Evolutionary conservation across 53 echinoderm and acorn worm genomes (phyloP).

Genomic region (Hippasteria phrygiana): DNA sequence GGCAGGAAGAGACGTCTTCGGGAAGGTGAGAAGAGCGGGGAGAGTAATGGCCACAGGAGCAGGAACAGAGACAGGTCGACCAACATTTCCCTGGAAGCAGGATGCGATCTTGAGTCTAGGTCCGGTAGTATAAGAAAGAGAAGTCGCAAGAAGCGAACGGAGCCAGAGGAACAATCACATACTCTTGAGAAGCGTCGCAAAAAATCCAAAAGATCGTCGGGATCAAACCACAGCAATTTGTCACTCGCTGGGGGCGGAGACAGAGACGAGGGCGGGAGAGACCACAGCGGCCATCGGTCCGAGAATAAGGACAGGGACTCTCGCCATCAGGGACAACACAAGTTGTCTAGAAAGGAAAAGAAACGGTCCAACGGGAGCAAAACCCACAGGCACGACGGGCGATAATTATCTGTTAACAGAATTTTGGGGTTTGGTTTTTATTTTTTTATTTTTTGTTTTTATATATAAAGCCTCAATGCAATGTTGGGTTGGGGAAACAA

Average conservation of each 20-base stretch:
- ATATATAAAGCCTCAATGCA: no score
- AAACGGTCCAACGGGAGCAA: not conserved
- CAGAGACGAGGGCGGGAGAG: not conserved
- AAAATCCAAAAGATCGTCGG: not conserved
- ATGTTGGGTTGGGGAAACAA: no score
- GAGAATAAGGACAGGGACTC: no score
- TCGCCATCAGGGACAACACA: constrained; percentile 24
- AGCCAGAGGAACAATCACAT: not conserved
- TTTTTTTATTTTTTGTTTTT: no score
- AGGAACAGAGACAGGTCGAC: not conserved
- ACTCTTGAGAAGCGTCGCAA: not conserved
- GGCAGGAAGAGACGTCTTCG: not conserved
- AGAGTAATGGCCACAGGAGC: constrained; percentile 31
- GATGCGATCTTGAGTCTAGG: not conserved
- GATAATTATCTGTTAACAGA: not conserved
- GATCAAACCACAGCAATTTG: no score
- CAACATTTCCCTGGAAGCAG: not conserved
- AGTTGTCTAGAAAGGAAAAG: constrained; percentile 20
- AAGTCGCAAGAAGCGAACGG: not conserved
- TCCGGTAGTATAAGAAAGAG: not conserved
- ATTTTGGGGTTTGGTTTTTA: no score
- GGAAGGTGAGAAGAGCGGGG: constrained; percentile 20
- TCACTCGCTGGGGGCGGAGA: no score
- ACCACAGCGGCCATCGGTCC: not conserved
- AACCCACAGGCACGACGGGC: not conserved